Conservation (phyloP, 1,140 invertebrate species). For the Idris sp. region DNA sequence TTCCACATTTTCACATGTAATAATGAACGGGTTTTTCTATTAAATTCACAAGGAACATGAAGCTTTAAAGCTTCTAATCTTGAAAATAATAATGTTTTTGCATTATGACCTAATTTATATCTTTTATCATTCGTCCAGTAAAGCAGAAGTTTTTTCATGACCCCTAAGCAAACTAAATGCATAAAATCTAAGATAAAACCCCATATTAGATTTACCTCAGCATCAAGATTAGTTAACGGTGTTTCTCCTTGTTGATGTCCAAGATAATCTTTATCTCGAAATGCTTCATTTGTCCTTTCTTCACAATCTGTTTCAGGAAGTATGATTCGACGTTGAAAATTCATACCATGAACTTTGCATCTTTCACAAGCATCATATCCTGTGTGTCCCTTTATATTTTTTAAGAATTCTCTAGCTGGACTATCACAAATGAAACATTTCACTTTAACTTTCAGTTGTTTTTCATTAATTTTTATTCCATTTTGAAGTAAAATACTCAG, state of each 20-base stretch:
- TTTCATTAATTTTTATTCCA: too few species aligned
- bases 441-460: too few species aligned
- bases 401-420: too few species aligned
- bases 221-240: slow-evolving; percentile 2
- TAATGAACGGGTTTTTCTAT: slow-evolving; percentile 28
- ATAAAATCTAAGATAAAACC: slow-evolving; percentile 24
- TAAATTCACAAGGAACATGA: slow-evolving; percentile 32
- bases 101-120: slow-evolving; percentile 17
- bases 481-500: too few species aligned
- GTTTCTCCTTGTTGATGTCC: slow-evolving; percentile 16
- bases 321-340: slow-evolving; percentile 7
- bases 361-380: too few species aligned
- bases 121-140: slow-evolving; percentile 13
- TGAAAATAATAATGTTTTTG: slow-evolving; percentile 7
- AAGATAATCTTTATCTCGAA: slow-evolving; percentile 10
- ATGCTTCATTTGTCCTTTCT: slow-evolving; percentile 18
- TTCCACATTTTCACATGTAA: slow-evolving; percentile 32
- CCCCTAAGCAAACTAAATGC: slow-evolving; percentile 13
- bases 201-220: slow-evolving; percentile 9
- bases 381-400: too few species aligned
- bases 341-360: too few species aligned
- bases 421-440: too few species aligned
- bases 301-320: background rate
- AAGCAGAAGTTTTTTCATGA: slow-evolving; percentile 28
- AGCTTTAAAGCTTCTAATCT: slow-evolving; percentile 14